These are phyloP conservation scores for Brachionus koreanus DNA, from an alignment of 1,140 invertebrate genomes.

Conservation along the genomic window DNA sequence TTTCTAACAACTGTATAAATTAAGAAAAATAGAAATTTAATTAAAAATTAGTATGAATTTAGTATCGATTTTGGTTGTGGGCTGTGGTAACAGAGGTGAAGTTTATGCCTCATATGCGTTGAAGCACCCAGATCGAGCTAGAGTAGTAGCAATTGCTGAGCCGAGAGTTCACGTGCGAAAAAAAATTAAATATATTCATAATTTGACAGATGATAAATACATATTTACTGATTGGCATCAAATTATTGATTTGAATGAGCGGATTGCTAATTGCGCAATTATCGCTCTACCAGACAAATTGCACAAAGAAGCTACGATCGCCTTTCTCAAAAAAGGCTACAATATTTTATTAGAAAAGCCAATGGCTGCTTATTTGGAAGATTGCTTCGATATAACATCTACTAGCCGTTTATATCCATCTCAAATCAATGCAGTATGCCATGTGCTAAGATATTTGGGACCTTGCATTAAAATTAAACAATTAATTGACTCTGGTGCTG, in stretches of 20 bases:
- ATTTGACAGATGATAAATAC: conserved; percentile 45
- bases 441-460: conserved; percentile 59
- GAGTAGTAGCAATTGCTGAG: conserved; percentile 56
- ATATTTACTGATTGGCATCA: conserved; percentile 49
- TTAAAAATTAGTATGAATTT: background rate
- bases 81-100: conserved; percentile 50
- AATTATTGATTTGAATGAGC: conserved; percentile 45
- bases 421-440: conserved; percentile 54
- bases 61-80: conserved; percentile 50
- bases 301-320: conserved; percentile 58
- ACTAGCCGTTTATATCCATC: conserved; percentile 51
- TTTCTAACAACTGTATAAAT: background rate
- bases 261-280: conserved; percentile 58
- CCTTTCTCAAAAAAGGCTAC: conserved; percentile 60
- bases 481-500: conserved; percentile 56
- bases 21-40: background rate
- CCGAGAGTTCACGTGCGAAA: conserved; percentile 50
- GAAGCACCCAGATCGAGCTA: conserved; percentile 48
- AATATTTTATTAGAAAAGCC: conserved; percentile 62
- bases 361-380: conserved; percentile 58
- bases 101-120: conserved; percentile 56
- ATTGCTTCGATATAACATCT: conserved; percentile 57
- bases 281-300: conserved; percentile 58
- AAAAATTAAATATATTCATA: conserved; percentile 48
- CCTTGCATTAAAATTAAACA: conserved; percentile 56